Percentiles rank a stretch among this genome's conserved stretches.
Conservation (phyloP, 2,797 vertebrate species). For the Cuniculus paca region DNA sequence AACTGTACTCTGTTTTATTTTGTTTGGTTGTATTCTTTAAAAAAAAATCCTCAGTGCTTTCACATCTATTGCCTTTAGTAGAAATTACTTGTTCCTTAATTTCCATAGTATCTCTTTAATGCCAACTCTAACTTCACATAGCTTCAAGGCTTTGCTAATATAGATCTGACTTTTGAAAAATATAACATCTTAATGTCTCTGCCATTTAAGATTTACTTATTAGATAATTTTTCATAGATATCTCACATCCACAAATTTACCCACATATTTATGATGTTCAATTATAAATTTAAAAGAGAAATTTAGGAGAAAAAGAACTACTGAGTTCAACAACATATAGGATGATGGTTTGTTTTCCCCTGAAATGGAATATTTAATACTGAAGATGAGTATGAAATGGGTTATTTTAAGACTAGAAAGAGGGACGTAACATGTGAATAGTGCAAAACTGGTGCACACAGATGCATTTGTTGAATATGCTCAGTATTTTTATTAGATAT, state of each 20-base stretch:
- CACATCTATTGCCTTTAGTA: neutral
- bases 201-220: neutral
- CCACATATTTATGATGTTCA: neutral
- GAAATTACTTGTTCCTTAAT: neutral
- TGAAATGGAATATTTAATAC: neutral
- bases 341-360: neutral
- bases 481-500: too few species aligned
- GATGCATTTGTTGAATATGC: neutral
- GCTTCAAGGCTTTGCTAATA: neutral
- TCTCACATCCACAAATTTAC: neutral
- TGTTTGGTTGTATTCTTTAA: too few species aligned
- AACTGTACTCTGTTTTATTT: too few species aligned
- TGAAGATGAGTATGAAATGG: neutral
- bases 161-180: neutral
- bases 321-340: neutral
- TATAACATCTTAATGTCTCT: neutral
- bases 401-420: neutral
- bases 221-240: slow-evolving; percentile 16
- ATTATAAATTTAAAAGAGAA: slow-evolving; percentile 6
- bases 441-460: neutral
- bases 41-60: neutral
- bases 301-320: neutral
- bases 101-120: neutral
- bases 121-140: neutral
- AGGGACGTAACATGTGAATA: neutral